Percentiles rank a stretch among this genome's conserved stretches.
These are phyloP conservation scores for Macaria liturata DNA, from an alignment of 2,888 invertebrate genomes.

Conservation along the genomic window DNA sequence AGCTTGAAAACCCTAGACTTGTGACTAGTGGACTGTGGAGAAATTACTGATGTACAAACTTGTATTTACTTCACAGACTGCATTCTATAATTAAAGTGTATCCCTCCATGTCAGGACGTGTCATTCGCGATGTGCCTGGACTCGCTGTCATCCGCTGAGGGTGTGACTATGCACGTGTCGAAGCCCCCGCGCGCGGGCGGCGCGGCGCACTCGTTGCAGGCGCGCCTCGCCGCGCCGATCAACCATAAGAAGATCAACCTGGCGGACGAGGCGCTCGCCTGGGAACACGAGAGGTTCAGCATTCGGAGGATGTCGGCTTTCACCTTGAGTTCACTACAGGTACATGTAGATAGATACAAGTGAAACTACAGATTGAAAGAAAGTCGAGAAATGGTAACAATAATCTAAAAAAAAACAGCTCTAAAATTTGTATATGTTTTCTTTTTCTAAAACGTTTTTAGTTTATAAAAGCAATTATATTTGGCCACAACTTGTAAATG, in stretches of 20 bases:
- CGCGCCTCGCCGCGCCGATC: slow-evolving; percentile 82
- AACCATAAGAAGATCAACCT: slow-evolving; percentile 98
- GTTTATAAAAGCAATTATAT: too few species aligned
- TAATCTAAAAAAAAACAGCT: too few species aligned
- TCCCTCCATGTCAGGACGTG: slow-evolving; percentile 85
- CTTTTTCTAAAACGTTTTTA: too few species aligned
- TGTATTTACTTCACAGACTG: too few species aligned
- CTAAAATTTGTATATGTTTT: too few species aligned
- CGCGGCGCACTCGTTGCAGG: slow-evolving; percentile 86
- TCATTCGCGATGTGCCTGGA: slow-evolving; percentile 96
- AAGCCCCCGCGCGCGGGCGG: slow-evolving; percentile 96
- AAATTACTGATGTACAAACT: too few species aligned
- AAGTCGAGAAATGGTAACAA: too few species aligned
- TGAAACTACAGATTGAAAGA: too few species aligned
- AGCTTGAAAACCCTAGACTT: too few species aligned
- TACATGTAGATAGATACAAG: slow-evolving; percentile 28
- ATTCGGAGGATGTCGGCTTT: slow-evolving; percentile 95
- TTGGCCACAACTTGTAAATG: too few species aligned
- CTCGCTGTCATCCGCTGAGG: slow-evolving; percentile 86
- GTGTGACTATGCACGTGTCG: slow-evolving; percentile 95
- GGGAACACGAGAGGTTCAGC: slow-evolving; percentile 99
- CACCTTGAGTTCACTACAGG: slow-evolving; percentile 91
- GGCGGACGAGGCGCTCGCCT: slow-evolving; percentile 94
- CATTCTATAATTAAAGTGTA: too few species aligned
- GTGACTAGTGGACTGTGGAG: too few species aligned